These are phyloP conservation scores for Penelope pileata DNA, from an alignment of 2,113 vertebrate species.

Conservation along the genomic window DNA sequence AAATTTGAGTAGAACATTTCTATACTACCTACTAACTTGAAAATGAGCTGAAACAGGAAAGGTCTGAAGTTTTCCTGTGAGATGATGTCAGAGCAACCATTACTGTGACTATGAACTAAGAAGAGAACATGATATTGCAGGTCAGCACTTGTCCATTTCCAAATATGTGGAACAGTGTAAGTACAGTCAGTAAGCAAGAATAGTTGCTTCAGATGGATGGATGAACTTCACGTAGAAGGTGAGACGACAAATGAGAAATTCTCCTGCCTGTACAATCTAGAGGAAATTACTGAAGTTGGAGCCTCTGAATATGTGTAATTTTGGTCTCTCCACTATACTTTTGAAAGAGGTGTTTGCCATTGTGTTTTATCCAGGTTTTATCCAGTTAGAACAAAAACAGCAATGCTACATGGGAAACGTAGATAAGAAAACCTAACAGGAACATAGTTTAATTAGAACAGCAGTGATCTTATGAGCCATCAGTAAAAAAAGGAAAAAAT, in stretches of 20 bases:
- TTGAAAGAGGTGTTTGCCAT: neutral
- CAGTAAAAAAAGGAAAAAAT: neutral
- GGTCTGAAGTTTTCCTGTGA: neutral
- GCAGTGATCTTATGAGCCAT: neutral
- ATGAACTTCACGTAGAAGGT: neutral
- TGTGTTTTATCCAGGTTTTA: neutral
- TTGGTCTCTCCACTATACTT: neutral
- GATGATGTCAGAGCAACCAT: accelerated
- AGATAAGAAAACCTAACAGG: neutral
- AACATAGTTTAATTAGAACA: neutral
- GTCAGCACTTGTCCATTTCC: neutral
- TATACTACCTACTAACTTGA: neutral
- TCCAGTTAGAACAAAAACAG: neutral
- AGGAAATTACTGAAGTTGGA: neutral
- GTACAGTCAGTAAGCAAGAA: neutral
- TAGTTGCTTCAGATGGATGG: neutral
- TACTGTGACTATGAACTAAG: neutral
- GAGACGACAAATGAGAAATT: neutral
- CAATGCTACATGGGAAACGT: neutral
- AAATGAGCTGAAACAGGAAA: neutral
- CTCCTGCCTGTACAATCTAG: neutral
- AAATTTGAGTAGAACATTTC: neutral
- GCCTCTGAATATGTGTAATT: neutral
- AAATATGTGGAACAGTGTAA: neutral
- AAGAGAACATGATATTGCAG: neutral